Base-by-base conservation (phyloP, 2,113 vertebrate species). In the Tenebrosternarchus preto region DNA sequence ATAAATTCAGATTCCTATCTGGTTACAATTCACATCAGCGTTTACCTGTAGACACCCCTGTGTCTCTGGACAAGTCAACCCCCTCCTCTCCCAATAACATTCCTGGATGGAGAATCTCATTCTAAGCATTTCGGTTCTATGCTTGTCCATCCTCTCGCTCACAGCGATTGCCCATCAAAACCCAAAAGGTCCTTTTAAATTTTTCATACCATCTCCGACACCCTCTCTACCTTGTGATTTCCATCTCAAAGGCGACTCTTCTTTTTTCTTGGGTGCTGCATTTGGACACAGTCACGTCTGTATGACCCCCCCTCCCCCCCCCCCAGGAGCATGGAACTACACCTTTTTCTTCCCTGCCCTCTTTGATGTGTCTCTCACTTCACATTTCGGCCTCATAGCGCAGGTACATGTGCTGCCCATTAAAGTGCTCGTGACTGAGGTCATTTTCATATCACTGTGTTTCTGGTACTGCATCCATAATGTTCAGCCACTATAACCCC, bases 181-280 rank as follows among this genome's bases (percentile, higher is more conserved):
- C 81, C 84, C 81, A 84, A 88, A 85, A 88, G 85, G 80, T 72
- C 77, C 73, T 76, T 77, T 78, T 82, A 78, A 84, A 85, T 83
- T 74, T 81, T 86, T 83, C 79, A 86, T 85, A 61, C 70, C 31
- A 64, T 75, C 84, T 84, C 50, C n/a, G 71, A 80, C 81, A 66
- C 78, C 66, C 70, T 83, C 73, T 53, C 82, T 77, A 64, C 78
- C 82, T 59, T 16, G 53, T 25, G 59, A 88, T 88, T 88, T 88
- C 84, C 87, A 88, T 87, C 84, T 88, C 81, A 87, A 83, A 86
- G 79, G 74, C 77, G 31, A 24, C 72, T 73, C 60, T 76, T 78
- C 46, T 50, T 73, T 76, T 68, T 84, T 83, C 74, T 71, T 80
- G 68, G 12, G 25, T 19, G 46, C 27, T 69, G 53, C 76, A 80